Percentiles rank a stretch among this genome's conserved stretches.
Conservation (phyloP, 1,140 invertebrate genomes). For the Drosophila takahashii region DNA sequence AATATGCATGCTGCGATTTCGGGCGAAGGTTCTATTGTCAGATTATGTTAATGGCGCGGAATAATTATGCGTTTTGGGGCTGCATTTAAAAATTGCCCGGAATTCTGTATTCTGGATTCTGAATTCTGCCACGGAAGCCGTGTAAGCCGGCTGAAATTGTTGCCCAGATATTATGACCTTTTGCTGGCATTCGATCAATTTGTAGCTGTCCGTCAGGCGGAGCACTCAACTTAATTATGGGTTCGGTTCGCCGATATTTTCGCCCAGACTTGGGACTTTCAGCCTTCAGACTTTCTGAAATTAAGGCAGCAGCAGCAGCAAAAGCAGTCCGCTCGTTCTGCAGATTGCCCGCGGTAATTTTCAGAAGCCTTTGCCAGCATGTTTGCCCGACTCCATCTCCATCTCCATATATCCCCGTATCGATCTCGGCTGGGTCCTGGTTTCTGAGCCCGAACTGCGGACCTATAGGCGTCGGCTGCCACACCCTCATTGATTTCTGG, state of each 20-base stretch:
- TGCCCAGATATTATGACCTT: constrained; percentile 69
- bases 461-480: constrained; percentile 72
- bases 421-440: neutral
- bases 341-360: constrained; percentile 77
- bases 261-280: constrained; percentile 29
- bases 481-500: constrained; percentile 78
- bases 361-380: constrained; percentile 78
- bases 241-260: constrained; percentile 61
- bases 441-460: neutral
- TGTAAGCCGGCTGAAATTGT: constrained; percentile 58
- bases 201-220: constrained; percentile 69
- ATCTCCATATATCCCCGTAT: constrained; percentile 25
- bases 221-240: constrained; percentile 80
- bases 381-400: constrained; percentile 49
- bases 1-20: constrained; percentile 46
- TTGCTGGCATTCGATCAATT: constrained; percentile 78
- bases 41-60: constrained; percentile 73
- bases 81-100: constrained; percentile 36
- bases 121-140: constrained; percentile 65
- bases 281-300: constrained; percentile 45
- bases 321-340: constrained; percentile 49
- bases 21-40: constrained; percentile 57
- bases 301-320: constrained; percentile 34
- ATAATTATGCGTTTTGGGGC: constrained; percentile 64
- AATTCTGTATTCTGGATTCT: neutral